Evolutionary conservation across 1,140 invertebrate species (phyloP), one percentile per base, ranked within the genome.

Genomic region (Octopus bimaculoides): DNA sequence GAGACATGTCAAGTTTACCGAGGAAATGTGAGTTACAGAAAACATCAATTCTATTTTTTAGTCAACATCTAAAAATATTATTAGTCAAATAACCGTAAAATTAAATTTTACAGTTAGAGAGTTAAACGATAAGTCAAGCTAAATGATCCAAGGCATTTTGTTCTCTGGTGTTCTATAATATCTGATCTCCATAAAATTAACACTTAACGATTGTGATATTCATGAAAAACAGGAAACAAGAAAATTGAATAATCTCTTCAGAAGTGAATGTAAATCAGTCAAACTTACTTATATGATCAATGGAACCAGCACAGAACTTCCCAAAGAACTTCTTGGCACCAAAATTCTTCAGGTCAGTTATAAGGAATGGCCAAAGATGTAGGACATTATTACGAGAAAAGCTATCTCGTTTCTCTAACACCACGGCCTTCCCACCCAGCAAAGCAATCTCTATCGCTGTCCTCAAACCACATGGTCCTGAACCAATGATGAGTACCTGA

Each of bases 271-370:
- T 66, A 10, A 79, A 54, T 53, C 56, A 54, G 17, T 17, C 41
- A 76, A 69, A 87, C 92, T 92, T 88, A 92, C 97, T 98, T 84
- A 99, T 99, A 90, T 99, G 97, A 91, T 99, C 97, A 81, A 99
- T 99, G 77, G 96, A 94, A 66, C 98, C 98, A 4, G 97, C 97
- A 92, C 98, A 99, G 90, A 99, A 99, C 91, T 99, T 99, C 10
- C 97, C 97, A 90, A 97, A 99, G 91, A 99, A 99, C 87, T 98
- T 98, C 89, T 99, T 99, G 66, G 97, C 98, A 17, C 97, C 98
- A 5, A 99, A 92, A 80, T 93, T 94, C 77, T 95, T 93, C 66
- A 99, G 91, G 91, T 99, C 98, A 84, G 97, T 95, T 79, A 99
- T 99, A 52, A 99, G 96, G 90, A 97, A 99, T 52, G 98, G 97